phyloP scores from a whole-genome alignment of 2,888 invertebrate species.

The Troides helena region DNA sequence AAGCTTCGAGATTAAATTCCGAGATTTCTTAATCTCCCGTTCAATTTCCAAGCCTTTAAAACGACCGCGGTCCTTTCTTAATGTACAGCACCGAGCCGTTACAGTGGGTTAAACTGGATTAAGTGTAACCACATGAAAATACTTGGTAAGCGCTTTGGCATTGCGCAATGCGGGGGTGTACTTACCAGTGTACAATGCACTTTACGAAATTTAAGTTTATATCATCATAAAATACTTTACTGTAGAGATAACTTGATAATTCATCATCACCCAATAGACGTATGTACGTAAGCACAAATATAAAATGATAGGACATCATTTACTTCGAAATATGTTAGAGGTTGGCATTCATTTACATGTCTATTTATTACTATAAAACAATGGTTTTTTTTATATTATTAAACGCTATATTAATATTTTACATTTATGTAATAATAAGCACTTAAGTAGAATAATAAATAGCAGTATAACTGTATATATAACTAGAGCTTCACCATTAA shows the following conservation, averaged over 20 bases:
- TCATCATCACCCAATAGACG: neutral
- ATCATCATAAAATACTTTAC: neutral
- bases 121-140: slow-evolving; percentile 24
- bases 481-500: too few relatives aligned
- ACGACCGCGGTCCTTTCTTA: slow-evolving; percentile 20
- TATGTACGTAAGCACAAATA: neutral
- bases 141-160: neutral
- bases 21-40: slow-evolving; percentile 21
- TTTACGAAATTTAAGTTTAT: neutral
- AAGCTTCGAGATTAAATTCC: slow-evolving; percentile 14
- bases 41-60: slow-evolving; percentile 20
- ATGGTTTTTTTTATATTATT: too few relatives aligned
- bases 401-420: too few relatives aligned
- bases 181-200: neutral
- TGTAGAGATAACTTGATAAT: neutral
- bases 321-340: too few relatives aligned
- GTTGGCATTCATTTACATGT: too few relatives aligned
- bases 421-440: too few relatives aligned
- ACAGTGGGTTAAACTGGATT: slow-evolving; percentile 17
- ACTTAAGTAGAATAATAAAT: too few relatives aligned
- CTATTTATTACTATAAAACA: too few relatives aligned
- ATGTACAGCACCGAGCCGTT: slow-evolving; percentile 20
- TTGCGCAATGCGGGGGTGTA: neutral
- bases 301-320: too few relatives aligned
- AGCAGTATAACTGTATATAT: too few relatives aligned